phyloP scores from a whole-genome alignment of 2,888 invertebrate genomes.

The Cistogaster globosa region DNA sequence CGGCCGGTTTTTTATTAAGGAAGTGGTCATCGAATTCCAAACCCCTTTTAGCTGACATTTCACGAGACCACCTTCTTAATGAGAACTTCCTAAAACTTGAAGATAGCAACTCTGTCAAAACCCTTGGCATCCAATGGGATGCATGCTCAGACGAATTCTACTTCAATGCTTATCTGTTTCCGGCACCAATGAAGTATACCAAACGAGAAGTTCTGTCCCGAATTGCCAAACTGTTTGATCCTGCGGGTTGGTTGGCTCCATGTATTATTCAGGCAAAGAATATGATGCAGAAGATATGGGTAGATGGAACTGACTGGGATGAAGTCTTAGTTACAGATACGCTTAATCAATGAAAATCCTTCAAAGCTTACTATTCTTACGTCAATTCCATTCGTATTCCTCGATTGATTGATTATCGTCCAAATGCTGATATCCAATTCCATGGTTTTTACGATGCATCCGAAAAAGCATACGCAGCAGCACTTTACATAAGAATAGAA shows the following conservation, averaged over 20 bases:
- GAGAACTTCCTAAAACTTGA: neutral
- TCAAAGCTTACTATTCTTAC: no score
- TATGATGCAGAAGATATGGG: no score
- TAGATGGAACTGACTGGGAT: no score
- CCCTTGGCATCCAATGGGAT: conserved; percentile 1
- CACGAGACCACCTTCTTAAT: neutral
- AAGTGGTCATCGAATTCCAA: neutral
- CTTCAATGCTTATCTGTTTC: neutral
- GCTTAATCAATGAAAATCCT: no score
- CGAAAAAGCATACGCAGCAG: neutral
- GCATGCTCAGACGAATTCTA: conserved; percentile 5
- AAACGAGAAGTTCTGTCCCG: neutral
- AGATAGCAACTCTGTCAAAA: neutral
- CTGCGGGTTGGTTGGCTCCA: no score
- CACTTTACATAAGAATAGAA: neutral
- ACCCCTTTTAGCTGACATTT: neutral
- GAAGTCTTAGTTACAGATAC: no score
- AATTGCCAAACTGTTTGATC: neutral
- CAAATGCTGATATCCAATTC: neutral
- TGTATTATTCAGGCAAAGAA: no score
- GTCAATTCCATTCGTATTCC: neutral
- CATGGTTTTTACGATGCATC: neutral
- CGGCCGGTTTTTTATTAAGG: no score
- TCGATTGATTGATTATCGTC: neutral
- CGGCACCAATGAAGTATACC: neutral